Base-by-base conservation (phyloP, 2,797 vertebrate genomes). In the Spondyliosoma cantharus region DNA sequence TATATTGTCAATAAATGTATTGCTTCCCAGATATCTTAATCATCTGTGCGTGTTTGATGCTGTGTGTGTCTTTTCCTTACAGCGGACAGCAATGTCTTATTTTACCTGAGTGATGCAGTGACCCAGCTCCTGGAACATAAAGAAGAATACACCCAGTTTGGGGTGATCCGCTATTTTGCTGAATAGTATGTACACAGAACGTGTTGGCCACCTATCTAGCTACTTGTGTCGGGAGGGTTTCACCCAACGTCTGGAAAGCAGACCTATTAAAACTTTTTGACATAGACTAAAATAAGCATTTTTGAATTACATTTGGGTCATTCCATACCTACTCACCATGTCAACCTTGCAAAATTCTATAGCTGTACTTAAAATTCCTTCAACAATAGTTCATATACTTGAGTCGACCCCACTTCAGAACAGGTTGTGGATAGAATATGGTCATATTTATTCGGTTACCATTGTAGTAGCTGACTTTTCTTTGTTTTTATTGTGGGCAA, bases 21-120 rank as follows among this genome's bases (percentile, higher is more conserved):
- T 37, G 7, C 32, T 37, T 37, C 8, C 37, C 37, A 37, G 37
- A 8, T 37, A 37, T 9, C 37, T 8, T 37, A 37, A 9, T 37
- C 37, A 37, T 37, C 37, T 2, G 13, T 14, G 13, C 45, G 2
- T 66, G 25, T 66, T 43, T 73, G 5, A 11, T 69, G 29, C 0
- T 4, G 1, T 72, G 50, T 84, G 25, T 84, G 4, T 66, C 1
- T 73, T 37, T 71, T 62, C 70, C 80, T 87, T 89, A 22, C 90
- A 99, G 98, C 96, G 78, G 96, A 97, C 90, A 96, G 94, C 71
- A 95, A 96, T 77, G 96, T 98, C 82, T 91, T 97, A 71, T 97
- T 97, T 1, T 99, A 99, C 86, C 94, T 99, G 91, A 97, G 96
- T 73, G 98, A 99, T 88, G 97, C 97, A 25, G 96, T 99, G 87